These are phyloP conservation scores for Sphaerodactylus townsendi DNA, from an alignment of 2,113 vertebrate genomes.

Conservation along the genomic window DNA sequence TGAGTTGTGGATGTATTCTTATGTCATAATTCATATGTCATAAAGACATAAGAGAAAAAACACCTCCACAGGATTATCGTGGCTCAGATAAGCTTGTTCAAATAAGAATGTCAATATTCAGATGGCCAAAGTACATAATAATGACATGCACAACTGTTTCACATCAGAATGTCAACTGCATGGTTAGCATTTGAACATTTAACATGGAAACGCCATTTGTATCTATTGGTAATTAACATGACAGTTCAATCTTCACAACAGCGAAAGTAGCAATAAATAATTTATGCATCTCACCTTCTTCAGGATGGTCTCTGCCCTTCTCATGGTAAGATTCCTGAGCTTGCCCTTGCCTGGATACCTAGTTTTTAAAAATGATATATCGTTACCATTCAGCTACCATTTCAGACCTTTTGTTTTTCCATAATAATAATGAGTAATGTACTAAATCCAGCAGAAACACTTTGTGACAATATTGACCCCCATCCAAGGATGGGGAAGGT, in stretches of 20 bases:
- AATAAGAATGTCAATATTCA: constrained; percentile 30
- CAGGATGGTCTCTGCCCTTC: constrained; percentile 92
- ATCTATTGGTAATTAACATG: background rate
- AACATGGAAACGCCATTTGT: background rate
- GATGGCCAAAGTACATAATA: background rate
- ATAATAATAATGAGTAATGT: background rate
- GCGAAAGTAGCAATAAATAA: background rate
- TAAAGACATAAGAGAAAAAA: background rate
- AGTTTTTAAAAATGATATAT: constrained; percentile 38
- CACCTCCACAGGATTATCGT: background rate
- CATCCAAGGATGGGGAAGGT: background rate
- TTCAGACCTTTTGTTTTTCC: background rate
- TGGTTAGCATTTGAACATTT: background rate
- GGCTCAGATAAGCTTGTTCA: background rate
- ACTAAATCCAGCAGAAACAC: background rate
- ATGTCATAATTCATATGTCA: too few species aligned
- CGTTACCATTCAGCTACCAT: background rate
- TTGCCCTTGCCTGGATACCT: constrained; percentile 91
- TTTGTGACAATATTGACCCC: background rate
- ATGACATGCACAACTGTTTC: background rate
- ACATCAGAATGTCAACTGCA: background rate
- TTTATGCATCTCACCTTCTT: constrained; percentile 85
- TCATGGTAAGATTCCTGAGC: constrained; percentile 92
- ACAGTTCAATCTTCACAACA: background rate
- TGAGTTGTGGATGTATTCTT: background rate